Base-by-base conservation (phyloP, 2,888 invertebrate genomes). In the Empis livida region DNA sequence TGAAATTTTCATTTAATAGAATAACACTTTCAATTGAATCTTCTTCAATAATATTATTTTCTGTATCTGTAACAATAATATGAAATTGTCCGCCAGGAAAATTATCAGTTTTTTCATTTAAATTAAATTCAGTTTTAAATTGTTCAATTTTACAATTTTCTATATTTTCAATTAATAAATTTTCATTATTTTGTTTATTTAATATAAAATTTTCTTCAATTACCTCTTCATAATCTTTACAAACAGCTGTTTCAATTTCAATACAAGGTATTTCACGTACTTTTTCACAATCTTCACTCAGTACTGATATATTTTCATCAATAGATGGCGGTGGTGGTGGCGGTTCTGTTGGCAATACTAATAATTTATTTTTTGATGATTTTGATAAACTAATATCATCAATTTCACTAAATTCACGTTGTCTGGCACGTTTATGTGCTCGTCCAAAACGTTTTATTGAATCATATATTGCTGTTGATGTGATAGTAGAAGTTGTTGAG, bases 21-120 rank as follows among this genome's bases (percentile, higher is more conserved):
- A 27, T 27, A 27, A 27, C 23, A 14, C 55, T 52, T 41, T 59
- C 59, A 45, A 67, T 67, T 31, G 65, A 66, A 51, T 68, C 65
- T 51, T 64, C 64, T 53, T 65, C 65, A 42, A 68, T 67, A 30
- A 67, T 59, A 50, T 68, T 67, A 52, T 68, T 63, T 32, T 65
- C 63, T 15, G 62, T 57, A 55, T 68, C 68, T 2, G 67, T 68
- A 42, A 68, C 66, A 48, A 68, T 65, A 43, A 68, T 68, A 15
- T 60, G 61, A 48, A 68, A 65, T 30, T 60, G 58, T 20, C 16
- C 42, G 2, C 20, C 43, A 13, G 50, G 52, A 32, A 49, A 52
- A 35, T 51, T 51, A 14, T 37, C 42, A n/a, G 46, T 41, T 10
- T 37, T 58, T 63, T 70, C 71, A 55, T 72, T 27, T 2, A 27